These are phyloP conservation scores for Microtus richardsoni DNA, from an alignment of 2,113 vertebrate genomes.

Conservation along the genomic window DNA sequence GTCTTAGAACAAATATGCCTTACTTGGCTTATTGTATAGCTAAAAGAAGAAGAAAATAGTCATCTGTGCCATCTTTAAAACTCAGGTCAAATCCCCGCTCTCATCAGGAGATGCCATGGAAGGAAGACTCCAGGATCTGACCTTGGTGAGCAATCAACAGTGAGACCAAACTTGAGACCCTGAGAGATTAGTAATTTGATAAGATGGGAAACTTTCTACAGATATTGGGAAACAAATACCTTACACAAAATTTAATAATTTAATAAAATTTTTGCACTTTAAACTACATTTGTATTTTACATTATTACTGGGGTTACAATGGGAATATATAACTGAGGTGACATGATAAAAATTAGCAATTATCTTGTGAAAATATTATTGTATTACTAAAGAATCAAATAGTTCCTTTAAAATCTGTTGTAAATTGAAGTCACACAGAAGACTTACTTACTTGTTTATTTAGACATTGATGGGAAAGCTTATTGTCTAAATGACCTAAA, in stretches of 20 bases:
- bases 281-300: conserved; percentile 32
- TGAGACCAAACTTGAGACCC: neutral
- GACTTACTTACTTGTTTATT: conserved; percentile 9
- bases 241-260: conserved; percentile 25
- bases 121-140: neutral
- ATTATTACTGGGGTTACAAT: neutral
- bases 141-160: neutral
- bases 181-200: conserved; percentile 28
- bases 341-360: conserved; percentile 33
- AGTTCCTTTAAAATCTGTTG: conserved; percentile 17
- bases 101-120: neutral
- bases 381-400: neutral
- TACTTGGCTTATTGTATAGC: conserved; percentile 55
- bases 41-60: conserved; percentile 40
- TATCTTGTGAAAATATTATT: conserved; percentile 31
- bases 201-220: neutral
- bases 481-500: neutral
- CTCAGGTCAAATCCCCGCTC: neutral
- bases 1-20: conserved; percentile 8
- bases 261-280: conserved; percentile 24
- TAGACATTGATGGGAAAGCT: neutral
- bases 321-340: neutral
- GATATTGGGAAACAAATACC: conserved; percentile 24
- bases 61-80: neutral
- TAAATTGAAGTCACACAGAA: conserved; percentile 5